Conservation (phyloP, 2,113 vertebrate species). For the Hoplias malabaricus region DNA sequence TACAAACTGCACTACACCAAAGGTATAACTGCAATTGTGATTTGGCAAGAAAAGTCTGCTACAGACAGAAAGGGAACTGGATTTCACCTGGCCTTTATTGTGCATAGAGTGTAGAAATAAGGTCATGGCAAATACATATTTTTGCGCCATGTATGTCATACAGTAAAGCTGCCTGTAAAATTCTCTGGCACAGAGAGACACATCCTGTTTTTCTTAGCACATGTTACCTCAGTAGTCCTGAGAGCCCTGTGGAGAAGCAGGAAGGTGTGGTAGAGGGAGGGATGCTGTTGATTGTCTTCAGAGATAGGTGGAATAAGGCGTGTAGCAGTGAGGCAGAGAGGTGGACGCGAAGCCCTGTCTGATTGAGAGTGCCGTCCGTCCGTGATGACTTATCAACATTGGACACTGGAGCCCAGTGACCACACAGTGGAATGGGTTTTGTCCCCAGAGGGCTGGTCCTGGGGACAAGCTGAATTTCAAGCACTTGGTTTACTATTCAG, state of each 20-base stretch:
- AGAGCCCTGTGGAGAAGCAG: background rate
- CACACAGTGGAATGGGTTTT: slow-evolving; percentile 27
- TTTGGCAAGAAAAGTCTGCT: slow-evolving; percentile 9
- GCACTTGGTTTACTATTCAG: slow-evolving; percentile 46
- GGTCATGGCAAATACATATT: slow-evolving; percentile 14
- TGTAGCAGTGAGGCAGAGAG: slow-evolving; percentile 29
- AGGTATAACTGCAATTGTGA: slow-evolving; percentile 19
- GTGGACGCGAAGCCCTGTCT: slow-evolving; percentile 40
- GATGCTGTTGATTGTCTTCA: slow-evolving; percentile 33
- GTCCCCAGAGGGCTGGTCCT: slow-evolving; percentile 43
- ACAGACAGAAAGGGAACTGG: slow-evolving; percentile 7
- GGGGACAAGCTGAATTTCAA: slow-evolving; percentile 41
- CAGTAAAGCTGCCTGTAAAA: background rate
- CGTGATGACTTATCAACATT: slow-evolving; percentile 49
- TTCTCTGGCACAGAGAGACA: background rate
- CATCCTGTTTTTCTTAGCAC: slow-evolving; percentile 10
- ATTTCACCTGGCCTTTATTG: slow-evolving; percentile 9
- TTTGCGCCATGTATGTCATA: slow-evolving; percentile 14
- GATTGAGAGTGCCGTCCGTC: slow-evolving; percentile 46
- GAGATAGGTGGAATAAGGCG: slow-evolving; percentile 38
- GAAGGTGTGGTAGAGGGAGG: slow-evolving; percentile 2
- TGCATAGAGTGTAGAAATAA: slow-evolving; percentile 17
- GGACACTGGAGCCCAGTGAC: slow-evolving; percentile 19
- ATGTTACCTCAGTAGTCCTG: slow-evolving; percentile 1
- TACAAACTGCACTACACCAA: background rate